A percentile compares a stretch with the other conserved stretches of the same genome.
Conservation (phyloP, 2,888 invertebrate genomes). For the Amiota communis region DNA sequence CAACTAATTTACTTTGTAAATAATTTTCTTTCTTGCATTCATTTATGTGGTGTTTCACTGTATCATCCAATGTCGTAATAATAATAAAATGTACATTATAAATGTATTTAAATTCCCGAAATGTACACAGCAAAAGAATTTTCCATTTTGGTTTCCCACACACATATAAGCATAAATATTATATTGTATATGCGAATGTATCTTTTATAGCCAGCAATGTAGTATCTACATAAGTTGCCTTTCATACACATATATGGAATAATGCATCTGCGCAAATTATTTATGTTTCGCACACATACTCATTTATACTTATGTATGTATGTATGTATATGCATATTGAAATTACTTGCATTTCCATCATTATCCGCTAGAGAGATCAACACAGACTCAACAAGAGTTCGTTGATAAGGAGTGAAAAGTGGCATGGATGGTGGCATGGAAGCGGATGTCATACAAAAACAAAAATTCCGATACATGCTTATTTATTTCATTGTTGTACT, state of each 20-base stretch:
- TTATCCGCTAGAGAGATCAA: conserved; percentile 49
- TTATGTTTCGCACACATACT: conserved; percentile 56
- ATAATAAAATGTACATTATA: conserved; percentile 12
- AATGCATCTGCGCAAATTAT: conserved; percentile 51
- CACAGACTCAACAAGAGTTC: neutral
- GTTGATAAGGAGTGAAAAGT: neutral
- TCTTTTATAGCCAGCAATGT: too few species aligned
- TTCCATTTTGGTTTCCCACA: neutral
- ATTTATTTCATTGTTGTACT: conserved; percentile 11
- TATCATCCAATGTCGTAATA: too few species aligned
- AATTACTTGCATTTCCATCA: conserved; percentile 65
- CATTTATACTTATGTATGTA: conserved; percentile 56
- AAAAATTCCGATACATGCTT: conserved; percentile 12
- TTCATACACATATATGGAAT: too few species aligned
- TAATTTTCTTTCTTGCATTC: neutral
- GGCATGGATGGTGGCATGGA: neutral
- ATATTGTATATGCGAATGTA: neutral
- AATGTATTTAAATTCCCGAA: conserved; percentile 14
- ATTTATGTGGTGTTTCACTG: too few species aligned
- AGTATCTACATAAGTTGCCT: too few species aligned
- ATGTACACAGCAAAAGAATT: neutral
- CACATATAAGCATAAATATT: too few species aligned
- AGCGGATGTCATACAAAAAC: conserved; percentile 26
- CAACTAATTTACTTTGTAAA: neutral
- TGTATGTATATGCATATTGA: conserved; percentile 63